Percentiles rank a stretch among this genome's conserved stretches.
These are phyloP conservation scores for Benthosema pterotum DNA, from an alignment of 2,797 vertebrate species.

Conservation along the genomic window DNA sequence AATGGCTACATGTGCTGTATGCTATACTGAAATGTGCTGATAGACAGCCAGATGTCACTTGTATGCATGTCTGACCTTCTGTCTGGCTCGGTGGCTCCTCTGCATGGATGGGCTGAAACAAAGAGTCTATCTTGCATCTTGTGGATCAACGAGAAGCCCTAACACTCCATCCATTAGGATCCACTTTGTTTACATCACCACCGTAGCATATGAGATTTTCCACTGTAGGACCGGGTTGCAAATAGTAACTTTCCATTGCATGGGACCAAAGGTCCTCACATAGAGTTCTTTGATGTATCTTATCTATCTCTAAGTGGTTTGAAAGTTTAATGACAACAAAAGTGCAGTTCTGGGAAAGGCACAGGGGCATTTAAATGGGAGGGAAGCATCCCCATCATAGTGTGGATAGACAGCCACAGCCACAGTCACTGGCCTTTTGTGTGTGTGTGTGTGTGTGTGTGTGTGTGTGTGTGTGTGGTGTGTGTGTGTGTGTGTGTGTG, in stretches of 20 bases:
- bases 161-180: constrained; percentile 56
- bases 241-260: constrained; percentile 70
- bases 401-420: constrained; percentile 47
- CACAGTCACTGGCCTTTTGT: constrained; percentile 31
- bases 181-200: constrained; percentile 50
- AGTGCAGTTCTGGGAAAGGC: constrained; percentile 48
- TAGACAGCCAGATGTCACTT: background rate
- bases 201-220: constrained; percentile 46
- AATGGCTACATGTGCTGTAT: too few relatives aligned
- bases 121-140: constrained; percentile 17
- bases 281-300: constrained; percentile 53
- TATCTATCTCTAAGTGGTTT: constrained; percentile 52
- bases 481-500: constrained; percentile 3
- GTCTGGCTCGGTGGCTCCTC: constrained; percentile 19
- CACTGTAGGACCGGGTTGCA: constrained; percentile 48
- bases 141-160: constrained; percentile 50
- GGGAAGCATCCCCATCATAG: constrained; percentile 41
- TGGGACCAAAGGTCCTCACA: constrained; percentile 22
- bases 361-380: constrained; percentile 41
- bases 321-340: constrained; percentile 50
- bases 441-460: constrained; percentile 2
- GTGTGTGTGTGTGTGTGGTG: too few relatives aligned
- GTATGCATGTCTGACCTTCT: constrained; percentile 20
- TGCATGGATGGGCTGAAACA: constrained; percentile 14
- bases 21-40: background rate